These are phyloP conservation scores for Rhizomys pruinosus DNA, from an alignment of 2,113 vertebrate species.

Conservation along the genomic window DNA sequence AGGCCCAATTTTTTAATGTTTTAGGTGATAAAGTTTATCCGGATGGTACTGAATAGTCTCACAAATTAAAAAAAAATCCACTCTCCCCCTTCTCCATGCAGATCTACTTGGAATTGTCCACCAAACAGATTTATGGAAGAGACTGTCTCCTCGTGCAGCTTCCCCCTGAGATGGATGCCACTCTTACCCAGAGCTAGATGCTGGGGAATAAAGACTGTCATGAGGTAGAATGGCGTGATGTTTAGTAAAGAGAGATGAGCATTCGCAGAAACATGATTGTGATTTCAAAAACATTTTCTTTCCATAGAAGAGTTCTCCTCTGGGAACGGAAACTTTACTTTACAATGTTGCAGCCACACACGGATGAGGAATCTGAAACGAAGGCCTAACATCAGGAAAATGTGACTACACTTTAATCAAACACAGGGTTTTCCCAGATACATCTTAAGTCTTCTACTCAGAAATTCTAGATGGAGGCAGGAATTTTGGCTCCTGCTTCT, in stretches of 20 bases:
- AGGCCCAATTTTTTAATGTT: background rate
- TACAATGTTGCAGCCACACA: conserved; percentile 38
- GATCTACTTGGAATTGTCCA: background rate
- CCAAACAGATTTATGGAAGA: conserved; percentile 45
- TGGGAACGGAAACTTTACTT: conserved; percentile 35
- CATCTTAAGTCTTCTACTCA: conserved; percentile 18
- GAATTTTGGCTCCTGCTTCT: background rate
- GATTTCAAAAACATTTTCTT: background rate
- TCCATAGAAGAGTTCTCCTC: background rate
- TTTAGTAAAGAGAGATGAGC: conserved; percentile 67
- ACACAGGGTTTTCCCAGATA: conserved; percentile 32
- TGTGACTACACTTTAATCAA: conserved; percentile 33
- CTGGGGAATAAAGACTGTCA: conserved; percentile 36
- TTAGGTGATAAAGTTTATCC: conserved; percentile 26
- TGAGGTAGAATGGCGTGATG: conserved; percentile 1
- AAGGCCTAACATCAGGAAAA: conserved; percentile 33
- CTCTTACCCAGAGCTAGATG: conserved; percentile 13
- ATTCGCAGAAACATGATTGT: conserved; percentile 53
- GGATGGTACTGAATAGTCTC: conserved; percentile 32
- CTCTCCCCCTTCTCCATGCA: background rate
- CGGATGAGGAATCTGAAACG: conserved; percentile 40
- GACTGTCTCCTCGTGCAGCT: background rate
- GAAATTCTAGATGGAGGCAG: background rate
- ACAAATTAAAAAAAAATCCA: conserved; percentile 28
- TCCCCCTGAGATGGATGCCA: background rate